A percentile compares a stretch with the other conserved stretches of the same genome.
Conservation (phyloP, 1,140 invertebrate genomes). For the Ooceraea biroi region DNA sequence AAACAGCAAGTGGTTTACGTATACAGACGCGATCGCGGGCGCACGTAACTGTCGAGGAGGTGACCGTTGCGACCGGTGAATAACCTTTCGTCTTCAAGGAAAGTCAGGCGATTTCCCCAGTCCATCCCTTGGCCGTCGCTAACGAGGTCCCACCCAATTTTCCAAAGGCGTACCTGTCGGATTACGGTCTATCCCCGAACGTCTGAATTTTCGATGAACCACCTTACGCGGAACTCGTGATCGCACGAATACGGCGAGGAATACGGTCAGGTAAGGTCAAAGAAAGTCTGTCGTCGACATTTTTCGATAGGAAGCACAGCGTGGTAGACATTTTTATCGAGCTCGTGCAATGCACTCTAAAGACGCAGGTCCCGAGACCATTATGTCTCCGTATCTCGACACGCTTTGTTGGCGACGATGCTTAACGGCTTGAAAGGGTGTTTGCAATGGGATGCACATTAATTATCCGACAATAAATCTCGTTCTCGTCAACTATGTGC, state of each 20-base stretch:
- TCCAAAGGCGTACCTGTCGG: background rate
- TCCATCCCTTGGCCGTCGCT: background rate
- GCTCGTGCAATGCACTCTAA: background rate
- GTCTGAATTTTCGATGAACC: slow-evolving; percentile 41
- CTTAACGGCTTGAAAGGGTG: no score
- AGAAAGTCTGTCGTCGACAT: background rate
- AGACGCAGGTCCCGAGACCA: background rate
- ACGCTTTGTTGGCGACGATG: background rate
- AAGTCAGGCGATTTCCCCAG: slow-evolving; percentile 57
- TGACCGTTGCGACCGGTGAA: slow-evolving; percentile 68
- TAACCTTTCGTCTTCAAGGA: slow-evolving; percentile 66
- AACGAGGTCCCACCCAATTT: slow-evolving; percentile 42
- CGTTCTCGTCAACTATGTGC: slow-evolving; percentile 1
- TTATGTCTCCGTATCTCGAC: background rate
- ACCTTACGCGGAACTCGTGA: background rate
- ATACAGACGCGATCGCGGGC: slow-evolving; percentile 59
- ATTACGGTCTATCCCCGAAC: slow-evolving; percentile 48
- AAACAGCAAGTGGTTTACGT: slow-evolving; percentile 63
- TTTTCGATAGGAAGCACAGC: slow-evolving; percentile 7
- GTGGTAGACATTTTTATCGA: slow-evolving; percentile 28
- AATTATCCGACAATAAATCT: background rate
- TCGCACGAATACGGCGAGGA: background rate
- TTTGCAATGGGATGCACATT: background rate
- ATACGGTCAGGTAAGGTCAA: background rate
- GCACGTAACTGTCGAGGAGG: slow-evolving; percentile 52